A percentile compares a stretch with the other conserved stretches of the same genome.
phyloP scores from a whole-genome alignment of 2,113 vertebrate genomes.

The Ailuropoda melanoleuca region DNA sequence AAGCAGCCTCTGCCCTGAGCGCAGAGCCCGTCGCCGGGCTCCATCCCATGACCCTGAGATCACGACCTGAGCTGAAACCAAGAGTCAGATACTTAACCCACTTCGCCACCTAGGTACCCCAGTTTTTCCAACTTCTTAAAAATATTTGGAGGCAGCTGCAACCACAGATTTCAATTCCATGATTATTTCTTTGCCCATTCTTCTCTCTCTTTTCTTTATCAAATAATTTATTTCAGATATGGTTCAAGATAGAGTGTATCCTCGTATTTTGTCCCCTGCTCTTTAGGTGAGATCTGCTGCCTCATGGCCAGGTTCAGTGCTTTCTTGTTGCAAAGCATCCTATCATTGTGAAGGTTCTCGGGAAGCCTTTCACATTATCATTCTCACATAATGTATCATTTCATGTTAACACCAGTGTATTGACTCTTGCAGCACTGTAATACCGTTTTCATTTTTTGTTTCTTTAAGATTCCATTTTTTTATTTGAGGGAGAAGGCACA shows the following conservation, averaged over 20 bases:
- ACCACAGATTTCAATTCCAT: background rate
- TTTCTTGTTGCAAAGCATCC: background rate
- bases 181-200: background rate
- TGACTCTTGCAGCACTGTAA: background rate
- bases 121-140: conserved; percentile 13
- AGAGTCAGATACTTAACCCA: background rate
- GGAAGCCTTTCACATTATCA: background rate
- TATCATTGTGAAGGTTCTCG: background rate
- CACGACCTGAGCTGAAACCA: background rate
- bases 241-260: background rate
- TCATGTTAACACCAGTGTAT: background rate
- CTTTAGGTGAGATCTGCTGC: background rate
- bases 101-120: background rate
- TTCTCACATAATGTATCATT: background rate
- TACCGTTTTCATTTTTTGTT: background rate
- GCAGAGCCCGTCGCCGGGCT: background rate
- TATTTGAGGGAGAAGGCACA: too few species aligned
- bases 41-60: background rate
- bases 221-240: background rate
- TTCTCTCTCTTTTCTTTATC: background rate
- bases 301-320: background rate
- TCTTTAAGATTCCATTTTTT: too few species aligned
- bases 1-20: background rate
- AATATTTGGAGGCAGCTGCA: background rate
- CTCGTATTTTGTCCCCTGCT: background rate